A percentile compares a stretch with the other conserved stretches of the same genome.
Evolutionary conservation across 2,797 vertebrate species (phyloP).

Genomic region (Gephyroberyx darwinii): DNA sequence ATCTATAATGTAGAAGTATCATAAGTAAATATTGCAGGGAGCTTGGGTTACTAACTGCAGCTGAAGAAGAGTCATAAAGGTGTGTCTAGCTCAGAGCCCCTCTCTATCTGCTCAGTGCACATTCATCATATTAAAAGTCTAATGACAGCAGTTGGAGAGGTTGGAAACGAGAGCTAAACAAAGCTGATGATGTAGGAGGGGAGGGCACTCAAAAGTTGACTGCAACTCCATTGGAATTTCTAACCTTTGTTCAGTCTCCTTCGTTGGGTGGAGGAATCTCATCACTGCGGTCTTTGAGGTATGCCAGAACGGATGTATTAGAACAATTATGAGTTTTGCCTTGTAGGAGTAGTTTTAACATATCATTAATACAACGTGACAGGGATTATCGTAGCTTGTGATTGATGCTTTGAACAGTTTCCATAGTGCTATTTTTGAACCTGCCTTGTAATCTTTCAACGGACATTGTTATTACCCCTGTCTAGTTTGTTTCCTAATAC

Average conservation of each 20-base stretch:
- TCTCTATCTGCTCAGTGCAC: constrained; percentile 8
- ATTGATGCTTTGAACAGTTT: constrained; percentile 25
- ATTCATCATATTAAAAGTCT: constrained; percentile 30
- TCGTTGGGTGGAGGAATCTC: constrained; percentile 5
- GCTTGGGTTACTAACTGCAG: neutral
- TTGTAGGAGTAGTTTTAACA: neutral
- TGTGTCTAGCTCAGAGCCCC: constrained; percentile 33
- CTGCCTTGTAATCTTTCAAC: constrained; percentile 11
- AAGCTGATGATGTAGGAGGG: neutral
- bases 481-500: constrained; percentile 38
- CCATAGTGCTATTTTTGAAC: constrained; percentile 9
- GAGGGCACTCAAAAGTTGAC: neutral
- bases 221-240: constrained; percentile 10
- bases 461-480: constrained; percentile 26
- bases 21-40: neutral
- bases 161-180: constrained; percentile 9
- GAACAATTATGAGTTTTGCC: neutral
- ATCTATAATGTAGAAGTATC: neutral
- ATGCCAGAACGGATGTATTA: neutral
- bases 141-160: constrained; percentile 9
- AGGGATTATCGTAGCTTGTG: constrained; percentile 7
- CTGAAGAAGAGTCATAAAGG: constrained; percentile 41
- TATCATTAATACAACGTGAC: neutral
- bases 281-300: constrained; percentile 32
- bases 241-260: constrained; percentile 9